These are phyloP conservation scores for Drosophila tanythrix DNA, from an alignment of 2,888 invertebrate species.

Conservation along the genomic window DNA sequence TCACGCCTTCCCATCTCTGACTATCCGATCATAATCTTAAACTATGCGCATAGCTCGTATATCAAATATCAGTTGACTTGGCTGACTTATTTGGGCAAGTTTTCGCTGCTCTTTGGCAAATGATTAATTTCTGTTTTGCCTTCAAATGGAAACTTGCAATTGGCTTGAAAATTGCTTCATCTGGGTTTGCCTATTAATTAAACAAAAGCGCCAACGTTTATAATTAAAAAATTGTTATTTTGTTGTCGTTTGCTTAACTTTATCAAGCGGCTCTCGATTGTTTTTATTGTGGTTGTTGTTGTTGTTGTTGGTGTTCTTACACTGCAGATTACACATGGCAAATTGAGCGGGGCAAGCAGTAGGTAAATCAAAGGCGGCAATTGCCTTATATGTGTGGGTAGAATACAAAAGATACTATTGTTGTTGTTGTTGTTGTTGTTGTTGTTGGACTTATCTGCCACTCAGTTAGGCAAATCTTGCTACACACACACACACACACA, in stretches of 20 bases:
- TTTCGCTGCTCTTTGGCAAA: background rate
- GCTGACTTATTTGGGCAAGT: background rate
- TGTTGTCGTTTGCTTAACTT: conserved; percentile 74
- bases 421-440: conserved; percentile 39
- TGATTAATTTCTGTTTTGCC: background rate
- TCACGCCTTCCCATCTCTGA: conserved; percentile 24
- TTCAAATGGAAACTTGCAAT: background rate
- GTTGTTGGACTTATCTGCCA: conserved; percentile 58
- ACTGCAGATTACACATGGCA: conserved; percentile 73
- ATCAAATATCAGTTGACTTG: conserved; percentile 34
- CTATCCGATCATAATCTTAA: conserved; percentile 37
- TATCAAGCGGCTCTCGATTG: conserved; percentile 46
- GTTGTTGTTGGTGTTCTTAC: conserved; percentile 42
- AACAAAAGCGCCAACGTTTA: conserved; percentile 56
- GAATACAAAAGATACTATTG: conserved; percentile 50
- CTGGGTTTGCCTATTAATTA: conserved; percentile 57
- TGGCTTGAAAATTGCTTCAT: conserved; percentile 24
- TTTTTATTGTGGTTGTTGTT: conserved; percentile 11
- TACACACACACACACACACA: conserved; percentile 30
- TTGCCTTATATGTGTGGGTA: conserved; percentile 14
- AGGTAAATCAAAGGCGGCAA: conserved; percentile 65
- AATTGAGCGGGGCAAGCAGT: conserved; percentile 47
- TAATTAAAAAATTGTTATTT: conserved; percentile 72
- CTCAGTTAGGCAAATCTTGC: conserved; percentile 72
- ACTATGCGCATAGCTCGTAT: conserved; percentile 36